Evolutionary conservation across 1,140 invertebrate genomes (phyloP), one percentile per base, ranked within the genome.

Genomic region (Caenorhabditis remanei): DNA sequence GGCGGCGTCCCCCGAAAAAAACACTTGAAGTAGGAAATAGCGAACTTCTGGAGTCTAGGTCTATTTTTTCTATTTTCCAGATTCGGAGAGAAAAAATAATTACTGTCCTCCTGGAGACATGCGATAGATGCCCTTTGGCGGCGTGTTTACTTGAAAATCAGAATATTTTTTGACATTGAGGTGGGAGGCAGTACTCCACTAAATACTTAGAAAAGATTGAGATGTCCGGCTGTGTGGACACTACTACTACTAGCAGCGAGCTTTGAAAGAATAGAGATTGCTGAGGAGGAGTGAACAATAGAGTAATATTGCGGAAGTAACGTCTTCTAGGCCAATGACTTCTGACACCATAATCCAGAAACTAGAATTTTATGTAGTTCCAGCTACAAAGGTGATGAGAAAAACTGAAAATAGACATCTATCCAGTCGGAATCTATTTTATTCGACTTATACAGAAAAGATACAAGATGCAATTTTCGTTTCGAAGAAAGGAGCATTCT

Each of bases 381-480:
- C n/a, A 7, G 56, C 32, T 32, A 32, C 32, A 58, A 53, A 53
- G 50, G 50, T 53, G 11, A 16, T 53, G 50, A 16, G 50, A 53
- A 53, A 0, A 16, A 53, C 50, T 53, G 50, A 53, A 53, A 53
- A 53, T 53, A 53, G 32, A 32, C 32, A 32, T 32, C 32, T 32
- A 53, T 16, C 16, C 50, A 3, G 2, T 53, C 50, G 16, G 50
- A 53, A 53, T 9, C 50, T 53, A 32, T 32, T 32, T 32, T 1
- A 32, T 32, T 32, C 32, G 32, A 32, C 32, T 32, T 32, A 32
- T 32, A 32, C 32, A 32, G 32, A 32, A 32, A 32, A n/a, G 40
- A 46, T 71, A 24, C 65, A 71, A 71, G 46, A 71, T 71, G 65
- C 41, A 71, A 71, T 71, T 71, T 71, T 24, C 21, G 24, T 32